Evolutionary conservation across 1,140 invertebrate species (phyloP), one percentile per base, ranked within the genome.

Genomic region (Pseudomyrmex pallidus): DNA sequence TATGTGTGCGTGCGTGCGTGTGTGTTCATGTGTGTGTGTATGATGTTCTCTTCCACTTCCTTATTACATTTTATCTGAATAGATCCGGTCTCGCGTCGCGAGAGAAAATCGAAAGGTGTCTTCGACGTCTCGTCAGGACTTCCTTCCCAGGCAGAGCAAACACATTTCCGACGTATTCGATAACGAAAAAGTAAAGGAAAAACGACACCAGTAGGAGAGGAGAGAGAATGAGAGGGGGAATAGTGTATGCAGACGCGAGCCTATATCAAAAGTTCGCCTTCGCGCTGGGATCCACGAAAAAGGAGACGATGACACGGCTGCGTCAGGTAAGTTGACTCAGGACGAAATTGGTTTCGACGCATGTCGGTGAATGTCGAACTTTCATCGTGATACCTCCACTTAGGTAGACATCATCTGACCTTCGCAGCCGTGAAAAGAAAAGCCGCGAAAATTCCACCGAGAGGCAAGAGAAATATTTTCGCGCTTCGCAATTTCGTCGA

Each of bases 311-410:
- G 66, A 64, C 74, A 82, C 52, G 52, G 50, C 82, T 67, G 67
- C 68, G 54, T 78, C 62, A 63, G 17, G 61, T 73, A 59, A 82
- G 66, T 72, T 64, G 83, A 82, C 83, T 83, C 61, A 59, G 22
- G 85, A 61, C 82, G 74, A 87, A 87, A 87, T 87, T 87, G 86
- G 73, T 86, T 86, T 86, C 85, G 85, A 76, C 68, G 80, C 50
- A 13, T 73, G 50, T 67, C 77, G 67, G 56, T 25, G 61, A 73
- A 85, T 85, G 63, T 84, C 74, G 48, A 74, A 76, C 72, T 82
- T 73, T 73, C 70, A 74, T 82, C 72, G 44, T 83, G 62, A 83
- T 83, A 83, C 46, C 73, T 59, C 54, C 73, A 57, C 73, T 77
- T 82, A 82, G 46, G 61, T 22, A 74, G 68, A 80, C 56, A 80